phyloP scores from a whole-genome alignment of 1,140 invertebrate species.

The Akabosia matsudoensis region DNA sequence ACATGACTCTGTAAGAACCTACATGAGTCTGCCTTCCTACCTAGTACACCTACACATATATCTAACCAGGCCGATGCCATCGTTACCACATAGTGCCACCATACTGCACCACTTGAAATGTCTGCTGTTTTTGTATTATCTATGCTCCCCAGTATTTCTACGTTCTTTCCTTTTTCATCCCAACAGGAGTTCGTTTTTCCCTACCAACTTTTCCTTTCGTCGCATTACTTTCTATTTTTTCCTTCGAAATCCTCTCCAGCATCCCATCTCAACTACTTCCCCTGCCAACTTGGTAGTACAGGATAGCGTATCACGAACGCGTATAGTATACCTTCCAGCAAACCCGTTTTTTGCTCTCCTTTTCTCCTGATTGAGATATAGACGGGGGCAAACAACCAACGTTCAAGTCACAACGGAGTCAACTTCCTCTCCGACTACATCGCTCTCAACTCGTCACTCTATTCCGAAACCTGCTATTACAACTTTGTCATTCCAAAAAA shows the following conservation, averaged over 20 bases:
- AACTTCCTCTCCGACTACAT: slow-evolving; percentile 22
- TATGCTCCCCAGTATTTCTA: too few relatives aligned
- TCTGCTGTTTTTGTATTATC: too few relatives aligned
- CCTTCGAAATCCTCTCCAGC: too few relatives aligned
- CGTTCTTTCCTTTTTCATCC: too few relatives aligned
- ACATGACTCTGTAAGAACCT: too few relatives aligned
- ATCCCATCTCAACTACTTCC: background rate
- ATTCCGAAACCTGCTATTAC: background rate
- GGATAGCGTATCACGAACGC: too few relatives aligned
- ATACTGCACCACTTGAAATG: background rate
- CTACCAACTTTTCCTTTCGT: too few relatives aligned
- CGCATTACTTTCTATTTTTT: too few relatives aligned
- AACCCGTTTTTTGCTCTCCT: background rate
- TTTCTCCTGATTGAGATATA: slow-evolving; percentile 14
- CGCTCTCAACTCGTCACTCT: background rate
- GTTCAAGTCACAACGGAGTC: slow-evolving; percentile 20
- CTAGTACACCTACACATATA: background rate
- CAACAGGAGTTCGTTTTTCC: too few relatives aligned
- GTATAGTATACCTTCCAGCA: background rate
- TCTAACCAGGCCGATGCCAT: background rate
- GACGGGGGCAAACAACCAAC: background rate
- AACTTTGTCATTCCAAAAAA: background rate
- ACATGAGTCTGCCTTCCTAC: background rate
- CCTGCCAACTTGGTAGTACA: too few relatives aligned
- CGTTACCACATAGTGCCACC: background rate